These are phyloP conservation scores for Drosophila parvula DNA, from an alignment of 1,140 invertebrate genomes.

Conservation along the genomic window DNA sequence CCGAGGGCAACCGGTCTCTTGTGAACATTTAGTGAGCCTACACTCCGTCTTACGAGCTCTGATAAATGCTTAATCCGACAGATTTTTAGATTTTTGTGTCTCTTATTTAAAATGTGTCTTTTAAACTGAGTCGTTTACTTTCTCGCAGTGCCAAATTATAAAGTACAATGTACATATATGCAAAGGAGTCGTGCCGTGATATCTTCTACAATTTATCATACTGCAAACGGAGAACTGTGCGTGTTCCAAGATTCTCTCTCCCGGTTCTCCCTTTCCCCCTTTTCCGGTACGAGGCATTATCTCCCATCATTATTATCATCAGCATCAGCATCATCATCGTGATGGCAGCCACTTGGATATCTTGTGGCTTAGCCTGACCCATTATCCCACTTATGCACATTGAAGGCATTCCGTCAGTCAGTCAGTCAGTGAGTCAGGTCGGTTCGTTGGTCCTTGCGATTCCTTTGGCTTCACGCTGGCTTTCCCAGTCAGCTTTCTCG, in stretches of 20 bases:
- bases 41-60: too few species aligned
- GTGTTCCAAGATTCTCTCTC: constrained; percentile 23
- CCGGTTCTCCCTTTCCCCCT: not conserved
- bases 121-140: not conserved
- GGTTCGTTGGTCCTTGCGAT: constrained; percentile 30
- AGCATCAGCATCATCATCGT: constrained; percentile 42
- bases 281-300: constrained; percentile 54
- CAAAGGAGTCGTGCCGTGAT: constrained; percentile 58
- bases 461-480: constrained; percentile 43
- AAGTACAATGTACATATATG: constrained; percentile 52
- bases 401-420: constrained; percentile 76
- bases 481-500: constrained; percentile 26
- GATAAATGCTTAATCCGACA: too few species aligned
- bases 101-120: not conserved
- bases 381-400: constrained; percentile 81
- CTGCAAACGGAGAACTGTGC: constrained; percentile 62
- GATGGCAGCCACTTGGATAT: constrained; percentile 66
- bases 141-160: constrained; percentile 33
- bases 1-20: too few species aligned
- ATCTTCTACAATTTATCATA: constrained; percentile 80
- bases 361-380: constrained; percentile 81
- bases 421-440: constrained; percentile 22
- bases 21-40: too few species aligned
- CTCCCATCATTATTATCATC: constrained; percentile 49
- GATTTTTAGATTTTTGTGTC: not conserved